Conservation (phyloP, 2,888 invertebrate genomes). For the Xylophagus ater region DNA sequence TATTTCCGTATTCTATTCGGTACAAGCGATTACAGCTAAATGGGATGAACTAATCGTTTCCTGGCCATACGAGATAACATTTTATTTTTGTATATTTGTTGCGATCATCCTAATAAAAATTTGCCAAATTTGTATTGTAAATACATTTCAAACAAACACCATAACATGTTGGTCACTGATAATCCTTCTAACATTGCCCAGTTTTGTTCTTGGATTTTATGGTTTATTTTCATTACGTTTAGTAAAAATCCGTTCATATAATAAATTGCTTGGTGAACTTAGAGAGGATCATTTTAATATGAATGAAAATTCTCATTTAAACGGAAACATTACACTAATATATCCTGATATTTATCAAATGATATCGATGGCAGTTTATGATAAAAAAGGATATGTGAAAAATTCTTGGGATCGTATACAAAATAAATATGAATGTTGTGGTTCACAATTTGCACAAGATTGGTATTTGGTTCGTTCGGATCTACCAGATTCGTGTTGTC, state of each 20-base stretch:
- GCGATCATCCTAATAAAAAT: conserved; percentile 4
- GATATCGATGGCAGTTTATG: conserved; percentile 9
- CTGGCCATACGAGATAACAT: conserved; percentile 11
- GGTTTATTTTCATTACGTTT: conserved; percentile 4
- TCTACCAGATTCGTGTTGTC: conserved; percentile 9
- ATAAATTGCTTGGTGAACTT: conserved; percentile 1
- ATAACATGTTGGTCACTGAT: too few species aligned
- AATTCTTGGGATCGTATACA: conserved; percentile 12
- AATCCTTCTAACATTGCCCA: conserved; percentile 2
- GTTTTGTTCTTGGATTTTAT: conserved; percentile 4
- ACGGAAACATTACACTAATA: neutral
- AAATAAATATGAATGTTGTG: conserved; percentile 11
- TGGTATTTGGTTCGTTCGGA: conserved; percentile 2
- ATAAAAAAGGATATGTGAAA: conserved; percentile 1
- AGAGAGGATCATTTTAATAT: too few species aligned
- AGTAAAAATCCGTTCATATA: conserved; percentile 4
- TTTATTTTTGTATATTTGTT: conserved; percentile 4
- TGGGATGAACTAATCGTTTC: conserved; percentile 9
- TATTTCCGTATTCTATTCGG: conserved; percentile 3
- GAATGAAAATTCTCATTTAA: too few species aligned
- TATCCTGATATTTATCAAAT: conserved; percentile 9
- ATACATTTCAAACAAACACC: too few species aligned
- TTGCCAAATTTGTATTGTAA: conserved; percentile 5
- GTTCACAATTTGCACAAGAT: conserved; percentile 6
- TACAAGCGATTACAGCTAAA: conserved; percentile 1